These are phyloP conservation scores for Pteronotus mesoamericanus DNA, from an alignment of 2,797 vertebrate species.

Conservation along the genomic window DNA sequence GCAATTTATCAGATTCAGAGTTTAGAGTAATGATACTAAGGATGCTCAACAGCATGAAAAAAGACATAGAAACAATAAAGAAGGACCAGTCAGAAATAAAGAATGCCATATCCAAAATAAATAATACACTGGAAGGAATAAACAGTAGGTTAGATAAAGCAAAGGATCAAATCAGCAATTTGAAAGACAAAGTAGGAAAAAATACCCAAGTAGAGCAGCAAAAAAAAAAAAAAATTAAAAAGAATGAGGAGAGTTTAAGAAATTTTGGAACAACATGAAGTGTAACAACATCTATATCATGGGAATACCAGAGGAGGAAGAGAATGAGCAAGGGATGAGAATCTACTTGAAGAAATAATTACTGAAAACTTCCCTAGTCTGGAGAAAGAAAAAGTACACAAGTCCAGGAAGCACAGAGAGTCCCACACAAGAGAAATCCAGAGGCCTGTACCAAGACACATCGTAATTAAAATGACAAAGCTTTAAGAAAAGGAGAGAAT, in stretches of 20 bases:
- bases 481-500: not conserved
- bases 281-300: not conserved
- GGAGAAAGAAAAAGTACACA: not conserved
- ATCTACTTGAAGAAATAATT: not conserved
- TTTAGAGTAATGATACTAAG: not conserved
- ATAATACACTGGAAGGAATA: not conserved
- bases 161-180: not conserved
- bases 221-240: not conserved
- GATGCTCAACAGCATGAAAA: not conserved
- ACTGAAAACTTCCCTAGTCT: not conserved
- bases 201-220: not conserved
- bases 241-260: not conserved
- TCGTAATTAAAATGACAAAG: not conserved
- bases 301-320: not conserved
- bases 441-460: not conserved
- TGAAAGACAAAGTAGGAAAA: not conserved
- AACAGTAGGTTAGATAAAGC: not conserved
- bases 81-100: not conserved
- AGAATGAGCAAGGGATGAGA: not conserved
- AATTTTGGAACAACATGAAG: not conserved
- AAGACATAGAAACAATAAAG: not conserved
- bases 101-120: not conserved
- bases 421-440: not conserved
- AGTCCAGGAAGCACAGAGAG: not conserved
- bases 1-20: not conserved